Percentiles rank a stretch among this genome's conserved stretches.
phyloP scores from a whole-genome alignment of 2,113 vertebrate genomes.

The Psilopogon haemacephalus region DNA sequence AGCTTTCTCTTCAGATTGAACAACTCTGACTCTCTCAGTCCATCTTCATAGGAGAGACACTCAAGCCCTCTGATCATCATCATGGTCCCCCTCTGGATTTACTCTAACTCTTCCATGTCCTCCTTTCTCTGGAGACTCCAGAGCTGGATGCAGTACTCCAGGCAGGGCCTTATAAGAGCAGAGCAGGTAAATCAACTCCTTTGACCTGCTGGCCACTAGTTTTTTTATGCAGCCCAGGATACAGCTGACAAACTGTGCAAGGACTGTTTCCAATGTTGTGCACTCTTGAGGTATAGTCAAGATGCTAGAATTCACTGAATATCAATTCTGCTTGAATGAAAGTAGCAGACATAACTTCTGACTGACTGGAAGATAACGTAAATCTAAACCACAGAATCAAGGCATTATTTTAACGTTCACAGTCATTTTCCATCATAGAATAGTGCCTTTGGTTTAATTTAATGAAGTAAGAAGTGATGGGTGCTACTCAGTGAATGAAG shows the following conservation, averaged over 20 bases:
- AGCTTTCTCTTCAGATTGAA: too few relatives aligned
- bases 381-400: background rate
- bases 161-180: too few relatives aligned
- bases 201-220: too few relatives aligned
- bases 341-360: background rate
- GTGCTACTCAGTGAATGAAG: background rate
- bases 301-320: rapidly evolving
- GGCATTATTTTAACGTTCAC: background rate
- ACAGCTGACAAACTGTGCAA: background rate
- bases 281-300: background rate
- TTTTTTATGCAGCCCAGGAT: too few relatives aligned
- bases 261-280: background rate
- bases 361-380: background rate
- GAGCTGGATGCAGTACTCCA: too few relatives aligned
- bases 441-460: background rate
- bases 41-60: too few relatives aligned
- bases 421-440: background rate
- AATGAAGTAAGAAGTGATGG: background rate
- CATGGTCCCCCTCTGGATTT: too few relatives aligned
- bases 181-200: too few relatives aligned
- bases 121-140: too few relatives aligned
- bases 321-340: background rate
- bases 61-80: too few relatives aligned
- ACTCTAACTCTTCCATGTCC: too few relatives aligned
- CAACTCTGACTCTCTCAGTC: too few relatives aligned